Evolutionary conservation across 2,113 vertebrate species (phyloP).

Genomic region (Hippocampus comes): DNA sequence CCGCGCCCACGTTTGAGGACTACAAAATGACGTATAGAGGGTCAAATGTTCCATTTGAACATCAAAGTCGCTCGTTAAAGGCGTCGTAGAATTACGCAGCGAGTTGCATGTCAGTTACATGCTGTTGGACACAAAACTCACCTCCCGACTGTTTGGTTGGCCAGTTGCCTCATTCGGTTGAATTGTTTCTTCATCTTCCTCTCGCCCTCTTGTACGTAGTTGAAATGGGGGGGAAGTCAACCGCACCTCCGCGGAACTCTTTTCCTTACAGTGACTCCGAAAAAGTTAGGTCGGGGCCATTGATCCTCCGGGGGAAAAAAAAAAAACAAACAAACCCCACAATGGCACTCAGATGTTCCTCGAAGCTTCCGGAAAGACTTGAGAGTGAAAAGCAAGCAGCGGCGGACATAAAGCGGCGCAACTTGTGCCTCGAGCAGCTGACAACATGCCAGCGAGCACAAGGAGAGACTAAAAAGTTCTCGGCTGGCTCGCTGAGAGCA

Average conservation of each 20-base stretch:
- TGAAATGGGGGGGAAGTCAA: conserved; percentile 27
- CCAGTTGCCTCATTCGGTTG: conserved; percentile 91
- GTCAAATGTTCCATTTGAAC: neutral
- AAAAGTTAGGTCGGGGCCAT: conserved; percentile 63
- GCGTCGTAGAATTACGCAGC: too few relatives aligned
- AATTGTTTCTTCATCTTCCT: conserved; percentile 92
- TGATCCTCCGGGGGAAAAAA: neutral
- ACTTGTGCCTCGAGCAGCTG: neutral
- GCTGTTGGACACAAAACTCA: conserved; percentile 45
- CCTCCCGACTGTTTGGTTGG: conserved; percentile 96
- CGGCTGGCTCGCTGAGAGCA: neutral
- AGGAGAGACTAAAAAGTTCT: neutral
- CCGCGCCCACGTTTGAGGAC: neutral
- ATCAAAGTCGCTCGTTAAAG: neutral
- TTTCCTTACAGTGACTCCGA: conserved; percentile 34
- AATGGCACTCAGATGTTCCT: neutral
- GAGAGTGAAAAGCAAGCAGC: too few relatives aligned
- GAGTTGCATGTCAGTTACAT: neutral
- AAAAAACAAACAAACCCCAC: neutral
- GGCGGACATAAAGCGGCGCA: neutral
- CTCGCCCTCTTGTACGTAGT: neutral
- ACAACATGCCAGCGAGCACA: neutral
- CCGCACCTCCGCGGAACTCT: conserved; percentile 17
- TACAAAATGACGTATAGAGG: neutral
- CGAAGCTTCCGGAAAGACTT: neutral